These are phyloP conservation scores for Mactra quadrangularis DNA, from an alignment of 1,140 invertebrate genomes.

Conservation along the genomic window DNA sequence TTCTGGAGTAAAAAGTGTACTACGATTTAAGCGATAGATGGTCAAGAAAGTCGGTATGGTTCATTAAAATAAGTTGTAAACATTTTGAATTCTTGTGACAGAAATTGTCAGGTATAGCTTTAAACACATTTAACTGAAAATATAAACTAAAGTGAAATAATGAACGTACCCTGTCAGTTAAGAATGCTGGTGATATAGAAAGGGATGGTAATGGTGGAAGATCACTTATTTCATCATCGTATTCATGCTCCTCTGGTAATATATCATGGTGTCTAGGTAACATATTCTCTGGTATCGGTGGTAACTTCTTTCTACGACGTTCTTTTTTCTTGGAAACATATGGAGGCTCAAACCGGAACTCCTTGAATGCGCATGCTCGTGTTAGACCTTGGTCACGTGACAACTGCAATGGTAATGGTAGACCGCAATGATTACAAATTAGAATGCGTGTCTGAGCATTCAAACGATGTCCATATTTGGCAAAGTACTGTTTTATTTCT, in stretches of 20 bases:
- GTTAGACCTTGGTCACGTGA: conserved; percentile 52
- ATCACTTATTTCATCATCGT: conserved; percentile 17
- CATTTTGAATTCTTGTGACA: too few species aligned
- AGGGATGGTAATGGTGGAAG: conserved; percentile 44
- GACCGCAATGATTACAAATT: conserved; percentile 30
- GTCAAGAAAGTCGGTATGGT: too few species aligned
- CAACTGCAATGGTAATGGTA: conserved; percentile 52
- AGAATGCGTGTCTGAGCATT: background rate
- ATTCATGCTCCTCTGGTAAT: conserved; percentile 22
- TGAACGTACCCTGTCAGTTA: conserved; percentile 55
- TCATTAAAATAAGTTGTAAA: too few species aligned
- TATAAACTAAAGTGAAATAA: too few species aligned
- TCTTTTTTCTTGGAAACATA: conserved; percentile 49
- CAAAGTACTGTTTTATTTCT: conserved; percentile 12
- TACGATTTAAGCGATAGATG: too few species aligned
- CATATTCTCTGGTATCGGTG: conserved; percentile 51
- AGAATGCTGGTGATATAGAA: conserved; percentile 52
- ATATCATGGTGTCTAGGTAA: conserved; percentile 49
- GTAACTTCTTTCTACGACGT: conserved; percentile 32
- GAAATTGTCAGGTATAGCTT: too few species aligned
- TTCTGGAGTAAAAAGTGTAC: too few species aligned
- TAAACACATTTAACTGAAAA: too few species aligned
- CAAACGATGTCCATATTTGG: conserved; percentile 35
- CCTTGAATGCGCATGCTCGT: conserved; percentile 47
- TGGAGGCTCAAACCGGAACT: conserved; percentile 57